phyloP scores from a whole-genome alignment of 2,113 vertebrate genomes.

The Myotis brandtii region DNA sequence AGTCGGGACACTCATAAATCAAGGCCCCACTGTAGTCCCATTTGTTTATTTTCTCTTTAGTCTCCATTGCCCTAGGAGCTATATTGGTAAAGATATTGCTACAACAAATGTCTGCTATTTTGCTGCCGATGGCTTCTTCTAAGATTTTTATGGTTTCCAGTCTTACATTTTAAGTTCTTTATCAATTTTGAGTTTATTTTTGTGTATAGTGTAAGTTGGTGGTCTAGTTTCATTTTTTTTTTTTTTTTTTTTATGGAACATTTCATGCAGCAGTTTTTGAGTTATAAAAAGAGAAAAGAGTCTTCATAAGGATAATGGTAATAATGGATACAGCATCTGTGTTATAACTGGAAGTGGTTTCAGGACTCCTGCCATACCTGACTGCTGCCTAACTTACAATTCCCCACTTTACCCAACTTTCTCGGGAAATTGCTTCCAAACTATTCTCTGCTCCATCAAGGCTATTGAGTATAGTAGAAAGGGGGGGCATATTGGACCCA shows the following conservation, averaged over 20 bases:
- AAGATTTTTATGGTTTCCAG: too few relatives aligned
- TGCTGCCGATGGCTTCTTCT: too few relatives aligned
- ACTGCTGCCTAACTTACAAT: background rate
- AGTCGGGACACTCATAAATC: too few relatives aligned
- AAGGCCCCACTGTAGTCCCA: too few relatives aligned
- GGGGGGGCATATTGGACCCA: accelerated
- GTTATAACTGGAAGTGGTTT: background rate
- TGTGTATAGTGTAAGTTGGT: too few relatives aligned
- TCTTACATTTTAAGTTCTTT: too few relatives aligned
- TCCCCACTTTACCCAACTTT: accelerated
- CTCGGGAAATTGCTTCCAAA: background rate
- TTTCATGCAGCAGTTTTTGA: background rate
- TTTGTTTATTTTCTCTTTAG: too few relatives aligned
- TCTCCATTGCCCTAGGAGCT: too few relatives aligned
- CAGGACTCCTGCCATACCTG: background rate
- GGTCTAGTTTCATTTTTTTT: too few relatives aligned
- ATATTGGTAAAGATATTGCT: too few relatives aligned
- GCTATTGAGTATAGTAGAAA: background rate
- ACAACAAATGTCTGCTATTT: too few relatives aligned
- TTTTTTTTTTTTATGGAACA: background rate
- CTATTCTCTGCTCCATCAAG: background rate
- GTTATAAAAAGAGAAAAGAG: background rate
- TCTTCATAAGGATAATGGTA: background rate
- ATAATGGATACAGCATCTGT: background rate
- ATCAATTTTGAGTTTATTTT: too few relatives aligned